Evolutionary conservation across 2,888 invertebrate species (phyloP).

Genomic region (Hybos culiciformis): DNA sequence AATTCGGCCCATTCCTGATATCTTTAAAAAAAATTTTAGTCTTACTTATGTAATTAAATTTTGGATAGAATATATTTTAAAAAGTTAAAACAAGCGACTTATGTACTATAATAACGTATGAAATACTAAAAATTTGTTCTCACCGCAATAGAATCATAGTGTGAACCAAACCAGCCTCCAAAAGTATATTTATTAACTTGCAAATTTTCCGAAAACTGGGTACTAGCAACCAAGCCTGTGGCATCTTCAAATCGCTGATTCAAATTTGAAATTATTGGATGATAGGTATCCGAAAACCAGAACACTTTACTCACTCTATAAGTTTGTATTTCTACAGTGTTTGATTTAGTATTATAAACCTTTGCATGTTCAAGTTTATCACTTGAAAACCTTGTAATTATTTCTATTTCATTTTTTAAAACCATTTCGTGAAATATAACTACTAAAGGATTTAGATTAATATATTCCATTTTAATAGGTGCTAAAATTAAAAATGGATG

Average conservation of each 20-base stretch:
- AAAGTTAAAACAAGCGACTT: too few species aligned
- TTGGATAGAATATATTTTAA: too few species aligned
- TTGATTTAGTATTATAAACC: conserved; percentile 16
- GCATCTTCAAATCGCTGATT: conserved; percentile 25
- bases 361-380: conserved; percentile 23
- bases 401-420: conserved; percentile 20
- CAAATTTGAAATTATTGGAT: conserved; percentile 15
- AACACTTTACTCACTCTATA: conserved; percentile 26
- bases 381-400: conserved; percentile 19
- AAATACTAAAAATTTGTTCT: neutral
- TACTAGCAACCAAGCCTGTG: conserved; percentile 25
- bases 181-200: conserved; percentile 31
- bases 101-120: neutral
- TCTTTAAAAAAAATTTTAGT: too few species aligned
- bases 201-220: conserved; percentile 23
- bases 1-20: too few species aligned
- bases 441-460: conserved; percentile 25
- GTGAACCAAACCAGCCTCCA: conserved; percentile 27
- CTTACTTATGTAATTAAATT: too few species aligned
- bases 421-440: conserved; percentile 27
- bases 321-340: conserved; percentile 12
- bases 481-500: conserved; percentile 23
- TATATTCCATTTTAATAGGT: conserved; percentile 27
- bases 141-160: conserved; percentile 24
- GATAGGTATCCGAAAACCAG: conserved; percentile 22